Base-by-base conservation (phyloP, 2,113 vertebrate genomes). In the Poeciliopsis occidentalis region DNA sequence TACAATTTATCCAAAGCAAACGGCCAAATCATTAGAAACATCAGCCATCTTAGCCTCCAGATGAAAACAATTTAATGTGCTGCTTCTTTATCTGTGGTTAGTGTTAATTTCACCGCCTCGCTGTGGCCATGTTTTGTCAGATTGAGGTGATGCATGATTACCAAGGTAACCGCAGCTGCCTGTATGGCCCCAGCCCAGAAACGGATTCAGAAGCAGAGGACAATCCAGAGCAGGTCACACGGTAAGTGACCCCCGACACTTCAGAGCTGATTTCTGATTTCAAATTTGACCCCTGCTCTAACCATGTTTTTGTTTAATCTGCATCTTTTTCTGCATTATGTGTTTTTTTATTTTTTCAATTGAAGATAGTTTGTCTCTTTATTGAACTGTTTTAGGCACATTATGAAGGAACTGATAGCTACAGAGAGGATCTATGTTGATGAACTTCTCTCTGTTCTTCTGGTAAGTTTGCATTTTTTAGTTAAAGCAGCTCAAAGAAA, bases 61-160 rank as follows among this genome's bases (percentile, higher is more conserved):
- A 4, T 7, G 15, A 47, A 47, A 47, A 19, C 44, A 47, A 17
- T 47, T 47, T 19, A 0, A 47, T 47, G 17, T 47, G 44, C 15
- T 37, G 34, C 34, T 37, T 37, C 2, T 37, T 37, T 12, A 11
- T 37, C 8, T 34, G 34, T 34, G 34, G 8, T 10, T 34, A 19
- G 44, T 47, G 44, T 47, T 47, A 47, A 47, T 34, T 34, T 34
- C 34, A 34, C 8, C 8, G 34, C 10, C 32, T 34, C 34, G 11
- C 34, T 37, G 34, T 37, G 34, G 34, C 44, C 70, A 29, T 85
- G 72, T 81, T 74, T 39, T 89, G 88, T 71, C 91, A 99, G 98
- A 96, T 97, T 0, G 97, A 98, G 87, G 96, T 96, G n/a, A 95
- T 96, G 93, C 96, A 96, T 0, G 95, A 97, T 81, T 96, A 96